phyloP scores from a whole-genome alignment of 2,888 invertebrate genomes.

The Yponomeuta malinellus region DNA sequence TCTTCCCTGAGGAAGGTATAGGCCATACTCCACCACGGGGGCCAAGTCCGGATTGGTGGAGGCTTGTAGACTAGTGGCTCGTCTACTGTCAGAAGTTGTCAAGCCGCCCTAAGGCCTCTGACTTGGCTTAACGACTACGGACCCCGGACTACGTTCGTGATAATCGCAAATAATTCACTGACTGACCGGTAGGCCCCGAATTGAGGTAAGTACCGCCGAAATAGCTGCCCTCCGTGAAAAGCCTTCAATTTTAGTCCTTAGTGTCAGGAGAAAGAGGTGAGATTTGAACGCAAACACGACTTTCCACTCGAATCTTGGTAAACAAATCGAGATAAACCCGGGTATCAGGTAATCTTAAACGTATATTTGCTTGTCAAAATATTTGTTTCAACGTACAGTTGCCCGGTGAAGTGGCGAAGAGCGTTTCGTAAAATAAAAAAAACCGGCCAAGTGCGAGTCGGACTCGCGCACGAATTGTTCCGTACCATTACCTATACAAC shows the following conservation, averaged over 20 bases:
- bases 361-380: not conserved
- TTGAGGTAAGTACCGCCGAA: conserved; percentile 41
- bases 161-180: conserved; percentile 45
- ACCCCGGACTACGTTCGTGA: conserved; percentile 29
- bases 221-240: not conserved
- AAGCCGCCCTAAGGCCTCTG: no score
- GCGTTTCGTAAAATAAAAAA: no score
- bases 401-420: not conserved
- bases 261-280: not conserved
- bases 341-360: not conserved
- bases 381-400: not conserved
- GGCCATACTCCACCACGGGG: no score
- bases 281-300: not conserved
- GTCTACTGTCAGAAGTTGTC: no score
- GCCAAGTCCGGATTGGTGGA: no score
- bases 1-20: no score
- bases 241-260: not conserved
- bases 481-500: no score
- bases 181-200: conserved; percentile 50
- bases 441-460: no score
- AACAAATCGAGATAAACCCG: not conserved
- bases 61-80: no score
- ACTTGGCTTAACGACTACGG: no score
- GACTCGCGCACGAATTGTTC: no score
- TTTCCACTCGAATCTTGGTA: not conserved